Percentiles rank a stretch among this genome's conserved stretches.
phyloP scores from a whole-genome alignment of 1,140 invertebrate species.

The Meloidogyne chitwoodi region DNA sequence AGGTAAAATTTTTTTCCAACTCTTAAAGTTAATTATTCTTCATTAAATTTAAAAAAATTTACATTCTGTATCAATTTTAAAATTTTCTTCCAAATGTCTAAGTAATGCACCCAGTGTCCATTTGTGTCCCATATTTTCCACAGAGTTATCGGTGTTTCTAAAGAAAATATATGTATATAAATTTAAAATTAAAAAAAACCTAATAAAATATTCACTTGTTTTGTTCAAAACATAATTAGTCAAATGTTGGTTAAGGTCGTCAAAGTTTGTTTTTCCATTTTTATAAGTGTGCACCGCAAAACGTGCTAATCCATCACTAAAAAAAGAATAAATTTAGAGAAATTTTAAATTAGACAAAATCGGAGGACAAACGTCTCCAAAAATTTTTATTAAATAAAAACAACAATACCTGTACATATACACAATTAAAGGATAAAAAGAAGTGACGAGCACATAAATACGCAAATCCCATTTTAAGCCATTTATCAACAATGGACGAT shows the following conservation, averaged over 20 bases:
- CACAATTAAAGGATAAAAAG: conserved; percentile 82
- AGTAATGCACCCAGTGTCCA: conserved; percentile 65
- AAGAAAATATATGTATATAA: neutral
- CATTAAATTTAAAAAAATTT: neutral
- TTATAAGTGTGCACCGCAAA: conserved; percentile 75
- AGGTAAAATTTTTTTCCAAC: too few species aligned
- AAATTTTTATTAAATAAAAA: conserved; percentile 62
- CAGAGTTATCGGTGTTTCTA: conserved; percentile 15
- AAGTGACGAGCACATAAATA: conserved; percentile 88
- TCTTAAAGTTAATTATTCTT: neutral
- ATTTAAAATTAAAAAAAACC: conserved; percentile 12
- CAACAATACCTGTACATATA: conserved; percentile 67
- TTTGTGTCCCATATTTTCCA: conserved; percentile 58
- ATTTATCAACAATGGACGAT: conserved; percentile 83
- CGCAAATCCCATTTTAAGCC: conserved; percentile 92
- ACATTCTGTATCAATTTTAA: conserved; percentile 62
- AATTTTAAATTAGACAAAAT: too few species aligned
- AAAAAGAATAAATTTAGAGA: conserved; percentile 57
- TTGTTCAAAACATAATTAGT: conserved; percentile 98
- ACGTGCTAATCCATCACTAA: conserved; percentile 80
- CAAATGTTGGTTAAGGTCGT: conserved; percentile 67
- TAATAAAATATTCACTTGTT: conserved; percentile 39
- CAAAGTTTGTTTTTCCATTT: conserved; percentile 11
- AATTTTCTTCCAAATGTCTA: conserved; percentile 61
- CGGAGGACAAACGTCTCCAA: too few species aligned